These are phyloP conservation scores for Heptascelio sp. DNA, from an alignment of 2,888 invertebrate genomes.

Conservation along the genomic window DNA sequence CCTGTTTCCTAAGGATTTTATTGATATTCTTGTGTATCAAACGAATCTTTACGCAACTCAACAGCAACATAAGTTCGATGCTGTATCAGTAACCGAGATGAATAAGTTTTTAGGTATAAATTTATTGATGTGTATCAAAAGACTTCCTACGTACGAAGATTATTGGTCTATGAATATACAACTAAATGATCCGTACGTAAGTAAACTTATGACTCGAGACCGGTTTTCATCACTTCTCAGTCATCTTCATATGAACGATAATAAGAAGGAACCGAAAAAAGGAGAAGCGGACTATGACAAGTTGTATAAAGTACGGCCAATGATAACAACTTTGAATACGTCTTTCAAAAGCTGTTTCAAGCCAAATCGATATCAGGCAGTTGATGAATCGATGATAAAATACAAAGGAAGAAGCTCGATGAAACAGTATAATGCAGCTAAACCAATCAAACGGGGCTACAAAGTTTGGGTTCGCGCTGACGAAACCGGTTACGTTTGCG, in stretches of 20 bases:
- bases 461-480: conserved; percentile 48
- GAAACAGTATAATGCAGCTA: conserved; percentile 42
- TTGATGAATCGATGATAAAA: conserved; percentile 59
- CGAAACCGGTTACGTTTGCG: conserved; percentile 33
- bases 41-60: conserved; percentile 20
- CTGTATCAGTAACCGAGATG: conserved; percentile 11
- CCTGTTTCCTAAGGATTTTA: conserved; percentile 8
- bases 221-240: conserved; percentile 3
- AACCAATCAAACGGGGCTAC: conserved; percentile 50
- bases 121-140: conserved; percentile 46
- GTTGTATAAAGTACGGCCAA: conserved; percentile 43
- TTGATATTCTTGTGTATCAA: conserved; percentile 4
- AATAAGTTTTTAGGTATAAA: conserved; percentile 27
- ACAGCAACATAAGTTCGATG: background rate
- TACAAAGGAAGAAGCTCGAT: conserved; percentile 49
- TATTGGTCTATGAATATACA: conserved; percentile 59
- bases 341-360: conserved; percentile 30
- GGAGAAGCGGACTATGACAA: conserved; percentile 13
- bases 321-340: conserved; percentile 13
- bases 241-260: conserved; percentile 20
- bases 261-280: conserved; percentile 9
- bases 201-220: conserved; percentile 10
- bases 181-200: conserved; percentile 52
- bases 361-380: conserved; percentile 35
- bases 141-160: conserved; percentile 46